Evolutionary conservation across 2,113 vertebrate genomes (phyloP), one percentile per base, ranked within the genome.

Genomic region (Zootoca vivipara): DNA sequence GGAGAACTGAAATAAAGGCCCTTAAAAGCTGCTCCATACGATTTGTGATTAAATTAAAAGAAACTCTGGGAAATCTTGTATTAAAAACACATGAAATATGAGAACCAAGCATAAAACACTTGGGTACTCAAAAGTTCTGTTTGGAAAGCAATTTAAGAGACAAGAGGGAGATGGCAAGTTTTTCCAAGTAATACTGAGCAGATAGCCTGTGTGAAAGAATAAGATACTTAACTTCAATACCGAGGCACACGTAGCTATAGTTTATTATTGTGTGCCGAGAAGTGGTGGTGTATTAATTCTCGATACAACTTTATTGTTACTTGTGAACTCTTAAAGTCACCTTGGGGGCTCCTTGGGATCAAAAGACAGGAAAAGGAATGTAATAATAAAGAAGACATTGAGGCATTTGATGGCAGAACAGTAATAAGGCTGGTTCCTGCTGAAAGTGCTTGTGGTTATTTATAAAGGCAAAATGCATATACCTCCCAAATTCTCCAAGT

Each of bases 401-500:
- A 33, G 77, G 42, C 16, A 65, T 22, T 64, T 42, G 10, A 42
- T 24, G 74, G 35, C 24, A 42, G 28, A n/a, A 77, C 8, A 42
- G 16, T n/a, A 65, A 85, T 40, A 81, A 35, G 56, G 56, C 26
- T 77, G 26, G 10, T 74, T 28, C 74, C 69, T 58, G 26, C 7
- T 67, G 58, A 42, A 78, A 40, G 38, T 12, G 28, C 46, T 40
- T 65, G 38, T 58, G 16, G 5, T 46, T 65, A 42, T 78, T 40
- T 7, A 78, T 78, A 30, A 62, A 64, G 26, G 58, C 7, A 73
- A 74, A 75, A 30, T 28, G n/a, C 74, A 62, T 64, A 40, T 64
- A 40, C 56, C 35, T 77, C 83, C 35, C 56, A 85, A 78, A 86
- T 86, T 13, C 52, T 65, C 46, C 46, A 42, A 84, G 83, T 89